These are phyloP conservation scores for Calliphora vomitoria DNA, from an alignment of 2,888 invertebrate species.

Conservation along the genomic window DNA sequence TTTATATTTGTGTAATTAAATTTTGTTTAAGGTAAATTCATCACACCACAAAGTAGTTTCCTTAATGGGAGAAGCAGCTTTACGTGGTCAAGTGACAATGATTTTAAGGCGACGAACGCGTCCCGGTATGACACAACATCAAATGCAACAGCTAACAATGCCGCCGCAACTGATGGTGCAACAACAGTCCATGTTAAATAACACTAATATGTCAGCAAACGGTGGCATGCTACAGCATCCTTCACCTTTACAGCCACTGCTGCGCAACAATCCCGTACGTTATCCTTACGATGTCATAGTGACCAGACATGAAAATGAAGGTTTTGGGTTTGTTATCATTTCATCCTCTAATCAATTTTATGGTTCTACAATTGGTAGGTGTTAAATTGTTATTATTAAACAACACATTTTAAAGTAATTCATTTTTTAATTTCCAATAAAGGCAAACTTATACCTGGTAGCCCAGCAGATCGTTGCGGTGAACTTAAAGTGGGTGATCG, in stretches of 20 bases:
- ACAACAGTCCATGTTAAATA: conserved; percentile 48
- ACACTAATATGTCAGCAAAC: conserved; percentile 5
- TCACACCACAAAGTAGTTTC: conserved; percentile 97
- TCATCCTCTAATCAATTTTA: conserved; percentile 93
- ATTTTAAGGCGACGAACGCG: conserved; percentile 87
- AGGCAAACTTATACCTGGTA: conserved; percentile 97
- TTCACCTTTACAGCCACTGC: conserved; percentile 73
- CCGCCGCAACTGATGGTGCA: conserved; percentile 45
- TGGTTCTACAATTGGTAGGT: conserved; percentile 93
- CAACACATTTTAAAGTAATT: not conserved
- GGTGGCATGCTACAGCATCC: conserved; percentile 56
- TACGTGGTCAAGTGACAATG: conserved; percentile 93
- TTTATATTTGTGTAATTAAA: not conserved
- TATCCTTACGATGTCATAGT: conserved; percentile 96
- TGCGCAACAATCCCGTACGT: conserved; percentile 74
- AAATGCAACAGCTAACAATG: conserved; percentile 32
- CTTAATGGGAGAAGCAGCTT: conserved; percentile 94
- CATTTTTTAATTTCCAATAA: conserved; percentile 62
- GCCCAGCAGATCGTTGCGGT: conserved; percentile 97
- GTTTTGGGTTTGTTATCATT: conserved; percentile 99
- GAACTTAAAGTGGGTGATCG: conserved; percentile 96
- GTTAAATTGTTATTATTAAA: not conserved
- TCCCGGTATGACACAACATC: conserved; percentile 64
- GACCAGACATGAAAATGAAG: conserved; percentile 95
- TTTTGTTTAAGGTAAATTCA: conserved; percentile 86